Percentiles rank a stretch among this genome's conserved stretches.
Evolutionary conservation across 2,113 vertebrate genomes (phyloP).

Genomic region (Mesoclemmys tuberculata): DNA sequence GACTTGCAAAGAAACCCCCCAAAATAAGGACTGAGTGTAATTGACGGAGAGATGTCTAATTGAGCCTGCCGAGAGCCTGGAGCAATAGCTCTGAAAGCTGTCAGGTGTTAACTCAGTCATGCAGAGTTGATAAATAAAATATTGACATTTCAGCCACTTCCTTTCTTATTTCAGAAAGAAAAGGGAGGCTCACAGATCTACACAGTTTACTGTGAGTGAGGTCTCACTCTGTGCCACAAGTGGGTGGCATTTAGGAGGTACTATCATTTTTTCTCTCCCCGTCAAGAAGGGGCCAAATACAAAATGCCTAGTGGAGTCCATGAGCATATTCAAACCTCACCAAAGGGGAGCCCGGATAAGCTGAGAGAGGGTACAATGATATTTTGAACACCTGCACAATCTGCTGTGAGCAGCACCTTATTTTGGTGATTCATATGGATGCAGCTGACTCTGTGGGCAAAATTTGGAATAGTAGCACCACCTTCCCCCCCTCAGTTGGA

Average conservation of each 20-base stretch:
- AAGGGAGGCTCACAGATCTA: background rate
- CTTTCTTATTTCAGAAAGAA: background rate
- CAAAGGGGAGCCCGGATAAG: background rate
- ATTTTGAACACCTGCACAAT: background rate
- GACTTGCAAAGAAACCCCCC: background rate
- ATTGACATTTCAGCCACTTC: conserved; percentile 29
- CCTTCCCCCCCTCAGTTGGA: background rate
- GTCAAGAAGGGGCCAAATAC: background rate
- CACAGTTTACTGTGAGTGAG: background rate
- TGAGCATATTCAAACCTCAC: background rate
- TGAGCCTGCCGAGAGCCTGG: background rate
- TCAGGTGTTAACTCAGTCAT: conserved; percentile 4
- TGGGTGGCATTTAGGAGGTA: background rate
- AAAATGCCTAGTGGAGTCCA: background rate
- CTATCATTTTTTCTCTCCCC: background rate
- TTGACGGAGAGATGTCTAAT: background rate
- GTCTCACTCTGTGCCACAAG: background rate
- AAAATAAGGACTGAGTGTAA: background rate
- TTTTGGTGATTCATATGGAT: background rate
- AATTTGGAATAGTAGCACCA: background rate
- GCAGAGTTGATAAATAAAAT: background rate
- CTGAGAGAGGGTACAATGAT: background rate
- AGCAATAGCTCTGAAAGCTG: background rate
- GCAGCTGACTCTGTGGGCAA: background rate
- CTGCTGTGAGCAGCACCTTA: background rate